phyloP scores from a whole-genome alignment of 2,888 invertebrate species.

The Scaptomyza reducta region DNA sequence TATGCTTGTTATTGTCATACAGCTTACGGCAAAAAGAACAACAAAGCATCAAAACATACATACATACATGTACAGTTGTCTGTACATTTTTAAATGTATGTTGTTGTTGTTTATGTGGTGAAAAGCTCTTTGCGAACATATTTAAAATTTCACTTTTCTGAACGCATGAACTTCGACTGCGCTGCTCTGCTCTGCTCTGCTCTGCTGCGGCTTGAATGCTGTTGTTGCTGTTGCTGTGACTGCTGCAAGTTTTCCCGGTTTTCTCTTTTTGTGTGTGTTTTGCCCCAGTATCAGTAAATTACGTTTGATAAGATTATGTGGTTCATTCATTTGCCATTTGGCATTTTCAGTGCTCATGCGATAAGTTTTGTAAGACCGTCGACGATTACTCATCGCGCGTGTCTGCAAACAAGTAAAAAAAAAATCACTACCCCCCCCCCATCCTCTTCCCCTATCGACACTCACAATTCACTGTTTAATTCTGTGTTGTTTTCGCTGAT shows the following conservation, averaged over 20 bases:
- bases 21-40: slow-evolving; percentile 29
- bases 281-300: slow-evolving; percentile 31
- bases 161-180: slow-evolving; percentile 31
- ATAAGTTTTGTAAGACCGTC: slow-evolving; percentile 20
- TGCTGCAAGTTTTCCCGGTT: slow-evolving; percentile 46
- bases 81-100: too few species aligned
- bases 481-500: slow-evolving; percentile 30
- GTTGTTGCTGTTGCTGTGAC: not conserved
- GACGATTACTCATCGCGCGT: slow-evolving; percentile 54
- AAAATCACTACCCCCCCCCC: not conserved
- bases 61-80: not conserved
- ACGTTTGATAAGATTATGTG: slow-evolving; percentile 43
- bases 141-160: slow-evolving; percentile 71
- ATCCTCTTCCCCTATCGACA: not conserved
- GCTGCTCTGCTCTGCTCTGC: slow-evolving; percentile 1
- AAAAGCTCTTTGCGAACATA: slow-evolving; percentile 40
- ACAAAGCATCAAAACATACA: slow-evolving; percentile 8
- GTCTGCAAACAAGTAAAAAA: not conserved
- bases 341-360: slow-evolving; percentile 27
- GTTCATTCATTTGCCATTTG: slow-evolving; percentile 32
- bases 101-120: slow-evolving; percentile 19
- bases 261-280: slow-evolving; percentile 34
- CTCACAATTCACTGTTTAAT: not conserved
- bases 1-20: slow-evolving; percentile 27
- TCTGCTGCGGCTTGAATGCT: not conserved